phyloP scores from a whole-genome alignment of 2,113 vertebrate species.

The Osmerus mordax region DNA sequence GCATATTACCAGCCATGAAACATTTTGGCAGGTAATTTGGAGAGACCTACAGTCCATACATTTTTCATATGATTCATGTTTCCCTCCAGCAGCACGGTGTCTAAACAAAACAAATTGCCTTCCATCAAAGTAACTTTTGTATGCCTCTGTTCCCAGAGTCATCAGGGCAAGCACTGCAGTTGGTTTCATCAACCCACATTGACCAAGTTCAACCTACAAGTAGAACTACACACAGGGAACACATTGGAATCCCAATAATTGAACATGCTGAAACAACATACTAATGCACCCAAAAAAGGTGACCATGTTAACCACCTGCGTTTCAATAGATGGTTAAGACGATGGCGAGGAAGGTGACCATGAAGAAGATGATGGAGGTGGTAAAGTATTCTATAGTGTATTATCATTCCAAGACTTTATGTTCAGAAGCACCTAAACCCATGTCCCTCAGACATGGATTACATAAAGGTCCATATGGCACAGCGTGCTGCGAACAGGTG shows the following conservation, averaged over 20 bases:
- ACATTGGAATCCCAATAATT: not conserved
- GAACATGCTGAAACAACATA: too few relatives aligned
- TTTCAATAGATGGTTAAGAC: too few relatives aligned
- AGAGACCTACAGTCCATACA: constrained; percentile 61
- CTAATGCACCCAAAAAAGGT: too few relatives aligned
- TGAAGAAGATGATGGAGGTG: constrained; percentile 16
- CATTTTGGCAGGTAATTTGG: constrained; percentile 73
- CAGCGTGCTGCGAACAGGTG: constrained; percentile 5
- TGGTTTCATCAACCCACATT: constrained; percentile 8
- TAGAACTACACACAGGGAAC: not conserved
- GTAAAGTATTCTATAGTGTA: not conserved
- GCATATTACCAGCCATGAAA: constrained; percentile 69
- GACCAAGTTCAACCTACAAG: not conserved
- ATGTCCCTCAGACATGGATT: constrained; percentile 1
- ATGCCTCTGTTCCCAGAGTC: constrained; percentile 22
- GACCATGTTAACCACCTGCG: too few relatives aligned
- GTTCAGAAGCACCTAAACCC: not conserved
- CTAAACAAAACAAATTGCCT: constrained; percentile 66
- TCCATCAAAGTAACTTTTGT: constrained; percentile 33
- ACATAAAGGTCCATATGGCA: not conserved
- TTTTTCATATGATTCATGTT: constrained; percentile 69
- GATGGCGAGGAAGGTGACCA: not conserved
- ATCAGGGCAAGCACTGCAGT: constrained; percentile 14
- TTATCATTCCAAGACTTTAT: not conserved
- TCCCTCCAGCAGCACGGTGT: constrained; percentile 50